Conservation (phyloP, 2,888 invertebrate species). For the Ichneumon xanthorius region DNA sequence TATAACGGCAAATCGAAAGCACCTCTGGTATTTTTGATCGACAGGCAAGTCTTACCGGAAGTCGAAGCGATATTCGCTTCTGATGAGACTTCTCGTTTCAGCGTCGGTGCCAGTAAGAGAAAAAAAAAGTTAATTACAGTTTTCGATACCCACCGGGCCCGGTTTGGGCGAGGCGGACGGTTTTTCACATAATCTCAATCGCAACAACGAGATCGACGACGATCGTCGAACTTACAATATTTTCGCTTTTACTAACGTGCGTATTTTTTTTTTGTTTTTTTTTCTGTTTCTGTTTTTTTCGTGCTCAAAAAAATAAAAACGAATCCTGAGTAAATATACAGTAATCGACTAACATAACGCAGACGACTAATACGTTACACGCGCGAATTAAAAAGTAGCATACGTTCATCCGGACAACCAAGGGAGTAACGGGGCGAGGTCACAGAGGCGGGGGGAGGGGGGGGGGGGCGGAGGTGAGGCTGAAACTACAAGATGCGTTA, state of each 20-base stretch:
- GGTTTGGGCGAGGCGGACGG: too few species aligned
- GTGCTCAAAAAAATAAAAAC: slow-evolving; percentile 53
- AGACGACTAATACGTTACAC: slow-evolving; percentile 12
- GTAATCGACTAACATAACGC: slow-evolving; percentile 31
- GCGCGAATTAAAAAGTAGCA: slow-evolving; percentile 41
- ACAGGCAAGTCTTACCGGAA: too few species aligned
- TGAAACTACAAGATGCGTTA: slow-evolving; percentile 52
- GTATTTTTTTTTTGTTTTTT: slow-evolving; percentile 10
- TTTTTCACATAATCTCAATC: too few species aligned
- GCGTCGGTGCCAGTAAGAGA: too few species aligned
- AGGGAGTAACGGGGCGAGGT: neutral
- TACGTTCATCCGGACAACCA: slow-evolving; percentile 35
- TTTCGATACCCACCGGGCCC: too few species aligned
- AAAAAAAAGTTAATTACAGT: too few species aligned
- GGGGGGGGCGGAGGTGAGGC: slow-evolving; percentile 21
- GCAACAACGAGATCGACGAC: neutral
- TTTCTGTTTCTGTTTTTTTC: slow-evolving; percentile 15
- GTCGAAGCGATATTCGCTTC: too few species aligned
- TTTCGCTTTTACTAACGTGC: neutral
- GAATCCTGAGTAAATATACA: slow-evolving; percentile 41
- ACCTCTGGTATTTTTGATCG: too few species aligned
- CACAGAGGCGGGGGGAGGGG: neutral
- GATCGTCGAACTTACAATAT: slow-evolving; percentile 1
- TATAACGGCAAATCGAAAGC: too few species aligned
- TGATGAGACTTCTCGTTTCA: too few species aligned